Evolutionary conservation across 2,113 vertebrate genomes (phyloP).

Genomic region (Balaeniceps rex): DNA sequence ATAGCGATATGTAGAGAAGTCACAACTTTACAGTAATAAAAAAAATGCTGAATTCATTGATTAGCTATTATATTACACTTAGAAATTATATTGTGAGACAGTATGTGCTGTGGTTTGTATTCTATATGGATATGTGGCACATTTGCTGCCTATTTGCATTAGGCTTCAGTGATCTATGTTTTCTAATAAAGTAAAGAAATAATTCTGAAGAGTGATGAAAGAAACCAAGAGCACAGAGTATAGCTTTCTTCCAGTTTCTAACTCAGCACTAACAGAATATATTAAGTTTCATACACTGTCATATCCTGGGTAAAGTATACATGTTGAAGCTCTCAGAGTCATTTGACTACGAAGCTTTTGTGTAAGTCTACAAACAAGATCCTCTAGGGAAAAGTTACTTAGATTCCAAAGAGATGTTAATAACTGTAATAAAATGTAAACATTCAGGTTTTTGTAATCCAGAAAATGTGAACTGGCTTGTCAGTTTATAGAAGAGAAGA

Average conservation of each 20-base stretch:
- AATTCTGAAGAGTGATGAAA: background rate
- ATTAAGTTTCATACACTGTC: background rate
- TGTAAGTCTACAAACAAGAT: background rate
- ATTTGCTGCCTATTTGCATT: background rate
- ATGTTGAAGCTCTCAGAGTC: background rate
- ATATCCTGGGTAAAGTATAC: background rate
- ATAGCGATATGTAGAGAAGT: background rate
- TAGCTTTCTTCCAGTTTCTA: background rate
- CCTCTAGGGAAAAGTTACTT: background rate
- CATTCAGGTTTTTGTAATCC: background rate
- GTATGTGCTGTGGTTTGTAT: background rate
- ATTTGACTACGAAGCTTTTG: background rate
- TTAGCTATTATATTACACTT: background rate
- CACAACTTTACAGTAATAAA: background rate
- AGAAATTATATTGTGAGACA: background rate
- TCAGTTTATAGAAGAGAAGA: background rate
- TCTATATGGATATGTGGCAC: background rate
- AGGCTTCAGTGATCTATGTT: background rate
- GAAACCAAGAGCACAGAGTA: background rate
- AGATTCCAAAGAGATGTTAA: background rate
- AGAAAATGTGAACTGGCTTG: background rate
- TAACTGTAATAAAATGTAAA: background rate
- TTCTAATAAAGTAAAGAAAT: background rate
- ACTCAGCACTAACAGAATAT: background rate
- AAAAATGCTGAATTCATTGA: background rate